Evolutionary conservation across 2,797 vertebrate genomes (phyloP), one percentile per base, ranked within the genome.

Genomic region (Hippopotamyrus pictus): DNA sequence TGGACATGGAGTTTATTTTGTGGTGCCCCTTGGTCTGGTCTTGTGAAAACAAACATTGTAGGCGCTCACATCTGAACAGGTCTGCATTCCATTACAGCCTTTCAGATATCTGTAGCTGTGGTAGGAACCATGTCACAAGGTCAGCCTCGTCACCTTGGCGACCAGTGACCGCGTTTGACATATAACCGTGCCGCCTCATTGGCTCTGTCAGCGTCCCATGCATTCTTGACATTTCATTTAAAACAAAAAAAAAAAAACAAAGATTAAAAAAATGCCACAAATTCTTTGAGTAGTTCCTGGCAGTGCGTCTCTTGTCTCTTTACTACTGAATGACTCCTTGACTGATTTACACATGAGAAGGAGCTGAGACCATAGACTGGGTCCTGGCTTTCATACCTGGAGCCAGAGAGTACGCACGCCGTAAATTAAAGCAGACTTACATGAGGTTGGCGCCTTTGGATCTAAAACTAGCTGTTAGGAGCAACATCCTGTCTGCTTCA

Each of bases 81-180:
- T 92, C 90, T 90, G 90, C 90, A 90, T 90, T 92, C 88, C 14
- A 88, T 41, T 88, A 4, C 54, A 87, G 50, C 50, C 29, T 88
- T 83, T 25, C 88, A 41, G 48, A 65, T 29, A 88, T 90, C 87
- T 69, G 7, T 59, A 82, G 88, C 88, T 86, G 53, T 90, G 88
- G 50, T 41, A 88, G 59, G 83, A 79, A 57, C 62, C 79, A 9
- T 73, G 62, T 83, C 17, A 41, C 11, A 51, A 84, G 88, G 54
- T 84, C 37, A 84, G 53, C 44, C 12, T 22, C 46, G 54, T 59
- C 19, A 6, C 84, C 50, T 25, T 25, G 84, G 59, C 25, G 17
- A 65, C 19, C 46, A 62, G 83, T 76, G 37, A 76, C n/a, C 7
- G 19, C 11, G 65, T 73, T 69, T 54, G 44, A 50, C 51, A 12